Evolutionary conservation across 2,113 vertebrate species (phyloP), one percentile per base, ranked within the genome.

Genomic region (Silurus asotus): DNA sequence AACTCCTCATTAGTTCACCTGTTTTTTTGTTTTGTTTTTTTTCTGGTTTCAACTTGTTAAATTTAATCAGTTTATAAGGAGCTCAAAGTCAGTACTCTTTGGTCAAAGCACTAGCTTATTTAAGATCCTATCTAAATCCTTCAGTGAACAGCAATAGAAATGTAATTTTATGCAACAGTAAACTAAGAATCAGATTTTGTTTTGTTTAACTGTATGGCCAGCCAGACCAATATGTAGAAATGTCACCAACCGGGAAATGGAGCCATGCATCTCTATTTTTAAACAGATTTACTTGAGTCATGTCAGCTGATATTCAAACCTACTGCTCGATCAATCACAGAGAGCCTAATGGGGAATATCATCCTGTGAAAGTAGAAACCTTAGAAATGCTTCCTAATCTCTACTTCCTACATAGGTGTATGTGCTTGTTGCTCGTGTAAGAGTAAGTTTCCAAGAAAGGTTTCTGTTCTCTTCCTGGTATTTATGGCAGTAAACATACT

Each of bases 121-220:
- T 58, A 80, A 37, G 65, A 74, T 72, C 55, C 67, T 49, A 51
- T 80, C 15, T 37, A 20, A 86, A 81, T 59, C 85, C 78, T 62
- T 70, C 58, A 81, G 45, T 49, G 56, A 81, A 49, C 77, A 72
- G 56, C 53, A n/a, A 64, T 62, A 72, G 56, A 49, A 74, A 61
- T 81, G 37, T 59, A 48, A 81, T 86, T 86, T 86, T 76, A 70
- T 62, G 78, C 55, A 86, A 81, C 65, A 49, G 45, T 37, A 86
- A 61, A 86, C 59, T 49, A 25, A 45, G 23, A 62, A 74, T 62
- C 85, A 79, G 56, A 62, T 53, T 81, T 49, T 67, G 17, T 74
- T n/a, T 49, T 49, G 45, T 62, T 72, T 72, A 56, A 74, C 45
- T 61, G 62, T 48, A 86, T 61, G 61, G 37, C 51, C 84, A 86